Evolutionary conservation across 2,797 vertebrate genomes (phyloP).

Genomic region (Gymnopithys bicolor): DNA sequence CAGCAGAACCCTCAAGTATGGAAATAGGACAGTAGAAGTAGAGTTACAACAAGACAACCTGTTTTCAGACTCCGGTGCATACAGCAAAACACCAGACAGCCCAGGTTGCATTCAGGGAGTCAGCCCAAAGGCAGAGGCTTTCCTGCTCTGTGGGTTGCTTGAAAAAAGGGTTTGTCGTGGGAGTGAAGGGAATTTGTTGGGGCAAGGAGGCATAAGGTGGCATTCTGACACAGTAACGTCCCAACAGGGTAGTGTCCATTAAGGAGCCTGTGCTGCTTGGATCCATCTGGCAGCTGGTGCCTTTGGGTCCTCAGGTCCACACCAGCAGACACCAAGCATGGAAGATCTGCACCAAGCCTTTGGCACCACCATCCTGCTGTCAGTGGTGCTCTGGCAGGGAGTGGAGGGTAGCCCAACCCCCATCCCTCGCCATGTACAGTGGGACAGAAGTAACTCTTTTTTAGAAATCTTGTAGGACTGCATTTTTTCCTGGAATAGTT

Average conservation of each 20-base stretch:
- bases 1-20: neutral
- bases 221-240: neutral
- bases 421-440: fast-evolving
- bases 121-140: neutral
- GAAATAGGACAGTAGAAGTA: neutral
- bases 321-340: fast-evolving
- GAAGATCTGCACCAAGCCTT: fast-evolving
- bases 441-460: fast-evolving
- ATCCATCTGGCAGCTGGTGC: neutral
- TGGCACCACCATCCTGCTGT: fast-evolving
- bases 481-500: neutral
- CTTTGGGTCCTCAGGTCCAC: neutral
- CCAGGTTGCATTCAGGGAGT: neutral
- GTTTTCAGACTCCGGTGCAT: neutral
- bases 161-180: neutral
- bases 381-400: fast-evolving
- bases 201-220: neutral
- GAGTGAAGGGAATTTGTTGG: fast-evolving
- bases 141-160: neutral
- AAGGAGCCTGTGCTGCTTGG: fast-evolving
- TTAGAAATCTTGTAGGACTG: neutral
- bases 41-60: neutral
- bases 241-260: neutral
- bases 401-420: neutral
- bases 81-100: neutral